These are phyloP conservation scores for Cyprinus carpio DNA, from an alignment of 2,113 vertebrate genomes.

Conservation along the genomic window DNA sequence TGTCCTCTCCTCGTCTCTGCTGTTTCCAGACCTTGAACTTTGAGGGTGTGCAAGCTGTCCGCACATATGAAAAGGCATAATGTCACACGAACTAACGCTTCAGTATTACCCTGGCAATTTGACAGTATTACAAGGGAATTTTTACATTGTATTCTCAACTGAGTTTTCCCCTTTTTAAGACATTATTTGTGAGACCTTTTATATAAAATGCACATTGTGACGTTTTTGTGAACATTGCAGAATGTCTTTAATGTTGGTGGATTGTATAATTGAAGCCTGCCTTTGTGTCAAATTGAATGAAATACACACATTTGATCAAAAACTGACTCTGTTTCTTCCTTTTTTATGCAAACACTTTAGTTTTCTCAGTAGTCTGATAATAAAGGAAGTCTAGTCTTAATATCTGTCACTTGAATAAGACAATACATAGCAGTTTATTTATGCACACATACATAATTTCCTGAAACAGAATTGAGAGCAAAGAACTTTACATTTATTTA, in stretches of 20 bases:
- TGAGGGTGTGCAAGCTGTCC: slow-evolving; percentile 86
- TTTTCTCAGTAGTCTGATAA: background rate
- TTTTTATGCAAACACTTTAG: background rate
- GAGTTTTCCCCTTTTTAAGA: slow-evolving; percentile 53
- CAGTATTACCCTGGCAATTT: slow-evolving; percentile 50
- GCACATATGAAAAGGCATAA: slow-evolving; percentile 94
- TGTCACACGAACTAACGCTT: slow-evolving; percentile 37
- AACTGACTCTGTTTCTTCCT: slow-evolving; percentile 8
- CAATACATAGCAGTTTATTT: background rate
- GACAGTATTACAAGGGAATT: slow-evolving; percentile 55
- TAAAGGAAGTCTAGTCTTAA: background rate
- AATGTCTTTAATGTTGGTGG: slow-evolving; percentile 20
- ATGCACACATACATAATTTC: background rate
- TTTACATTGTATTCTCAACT: slow-evolving; percentile 51
- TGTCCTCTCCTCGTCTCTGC: slow-evolving; percentile 49
- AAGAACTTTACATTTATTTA: background rate
- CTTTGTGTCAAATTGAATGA: slow-evolving; percentile 42
- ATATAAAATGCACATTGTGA: slow-evolving; percentile 52
- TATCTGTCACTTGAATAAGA: background rate
- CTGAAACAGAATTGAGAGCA: background rate
- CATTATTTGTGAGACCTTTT: slow-evolving; percentile 57
- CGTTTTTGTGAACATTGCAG: background rate
- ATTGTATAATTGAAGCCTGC: slow-evolving; percentile 28
- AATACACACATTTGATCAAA: slow-evolving; percentile 45
- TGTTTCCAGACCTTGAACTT: slow-evolving; percentile 86